Evolutionary conservation across 2,797 vertebrate genomes (phyloP), one percentile per base, ranked within the genome.

Genomic region (Otolemur crassicaudatus): DNA sequence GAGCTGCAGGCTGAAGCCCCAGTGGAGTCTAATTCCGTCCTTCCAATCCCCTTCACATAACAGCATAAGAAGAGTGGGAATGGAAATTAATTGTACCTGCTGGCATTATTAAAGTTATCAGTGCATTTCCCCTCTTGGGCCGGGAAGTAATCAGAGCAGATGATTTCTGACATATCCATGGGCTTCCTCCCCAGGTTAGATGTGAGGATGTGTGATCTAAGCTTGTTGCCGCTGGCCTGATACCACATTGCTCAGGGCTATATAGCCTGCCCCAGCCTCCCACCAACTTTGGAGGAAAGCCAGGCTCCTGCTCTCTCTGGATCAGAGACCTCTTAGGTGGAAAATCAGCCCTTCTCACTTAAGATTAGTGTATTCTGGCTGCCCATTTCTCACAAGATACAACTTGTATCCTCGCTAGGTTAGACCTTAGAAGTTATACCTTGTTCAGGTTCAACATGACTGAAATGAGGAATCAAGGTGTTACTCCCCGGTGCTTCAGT

Each of bases 41-140:
- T 94, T 96, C 69, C 19, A 86, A 34, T 96, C 72, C 87, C 95
- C 90, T 96, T 97, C 93, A 94, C 56, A 11, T n/a, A 82, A 79
- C 56, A 81, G 40, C 73, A 31, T 10, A 37, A 29, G 87, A 93
- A 90, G 61, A 94, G 76, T 77, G 53, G 80, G 91, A 79, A 88
- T 90, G 20, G 75, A 87, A 96, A 93, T 92, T 49, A 84, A 86
- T 91, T 93, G 40, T 65, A 84, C 91, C 95, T 87, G 65, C 72
- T 84, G 93, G 94, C 82, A 29, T 94, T 93, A 83, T 89, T 90
- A 88, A 95, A 85, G 81, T 90, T 79, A 95, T 85, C 82, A 91
- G 85, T 46, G 79, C 76, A 13, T 60, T 90, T 86, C 77, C 85
- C 94, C 85, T 94, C 14, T 79, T 14, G 92, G 40, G 91, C 46